Conservation (phyloP, 2,113 vertebrate genomes). For the Mormyrus iriodes region DNA sequence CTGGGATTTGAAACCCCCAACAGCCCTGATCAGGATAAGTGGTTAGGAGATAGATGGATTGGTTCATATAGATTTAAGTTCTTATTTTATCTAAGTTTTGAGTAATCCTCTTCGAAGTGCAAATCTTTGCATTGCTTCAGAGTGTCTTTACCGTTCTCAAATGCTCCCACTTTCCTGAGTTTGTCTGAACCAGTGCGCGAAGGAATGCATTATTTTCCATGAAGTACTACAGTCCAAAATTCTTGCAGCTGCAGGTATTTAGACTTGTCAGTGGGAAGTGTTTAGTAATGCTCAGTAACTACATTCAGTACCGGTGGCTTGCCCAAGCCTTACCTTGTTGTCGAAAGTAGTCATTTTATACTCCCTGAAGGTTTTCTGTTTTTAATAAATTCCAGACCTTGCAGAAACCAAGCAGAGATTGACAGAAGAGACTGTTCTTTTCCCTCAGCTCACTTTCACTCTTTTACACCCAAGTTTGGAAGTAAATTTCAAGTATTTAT, state of each 20-base stretch:
- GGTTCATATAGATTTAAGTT: background rate
- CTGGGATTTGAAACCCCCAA: background rate
- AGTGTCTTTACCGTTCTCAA: background rate
- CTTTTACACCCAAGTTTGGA: background rate
- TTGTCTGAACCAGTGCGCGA: background rate
- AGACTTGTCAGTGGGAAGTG: background rate
- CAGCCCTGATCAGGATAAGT: background rate
- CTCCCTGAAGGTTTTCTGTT: background rate
- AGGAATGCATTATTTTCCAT: background rate
- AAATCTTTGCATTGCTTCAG: background rate
- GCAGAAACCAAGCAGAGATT: background rate
- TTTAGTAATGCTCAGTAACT: background rate
- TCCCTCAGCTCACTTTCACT: background rate
- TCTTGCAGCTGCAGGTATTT: background rate
- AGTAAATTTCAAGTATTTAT: background rate
- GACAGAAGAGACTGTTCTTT: background rate
- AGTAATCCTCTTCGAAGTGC: background rate
- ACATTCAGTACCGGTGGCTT: background rate
- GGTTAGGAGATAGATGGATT: background rate
- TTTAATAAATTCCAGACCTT: conserved; percentile 4
- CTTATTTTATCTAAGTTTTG: background rate
- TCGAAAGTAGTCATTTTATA: background rate
- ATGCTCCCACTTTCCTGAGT: background rate
- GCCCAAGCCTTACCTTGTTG: background rate
- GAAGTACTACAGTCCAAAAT: background rate